Conservation (phyloP, 2,113 vertebrate species). For the Butorides virescens region DNA sequence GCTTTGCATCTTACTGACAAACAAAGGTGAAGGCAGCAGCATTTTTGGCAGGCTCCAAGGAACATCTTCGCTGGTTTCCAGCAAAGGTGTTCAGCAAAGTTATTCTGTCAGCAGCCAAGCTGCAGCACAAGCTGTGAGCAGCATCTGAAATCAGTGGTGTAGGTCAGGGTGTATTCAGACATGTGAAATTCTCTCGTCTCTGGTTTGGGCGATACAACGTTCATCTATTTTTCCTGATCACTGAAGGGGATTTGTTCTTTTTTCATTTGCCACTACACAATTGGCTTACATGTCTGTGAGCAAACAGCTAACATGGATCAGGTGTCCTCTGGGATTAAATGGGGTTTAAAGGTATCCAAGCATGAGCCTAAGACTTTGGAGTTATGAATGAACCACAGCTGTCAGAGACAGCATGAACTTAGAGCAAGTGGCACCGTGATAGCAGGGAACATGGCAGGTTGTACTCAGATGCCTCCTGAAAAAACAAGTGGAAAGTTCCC, state of each 20-base stretch:
- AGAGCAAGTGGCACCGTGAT: neutral
- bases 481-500: neutral
- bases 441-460: neutral
- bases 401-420: neutral
- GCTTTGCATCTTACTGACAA: neutral
- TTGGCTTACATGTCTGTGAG: neutral
- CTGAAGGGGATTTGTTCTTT: neutral
- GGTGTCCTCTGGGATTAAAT: neutral
- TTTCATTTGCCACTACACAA: neutral
- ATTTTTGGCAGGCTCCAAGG: neutral
- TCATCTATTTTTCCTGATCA: neutral
- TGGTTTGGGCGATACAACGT: neutral
- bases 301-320: neutral
- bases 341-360: neutral
- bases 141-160: neutral
- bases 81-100: neutral
- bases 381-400: neutral
- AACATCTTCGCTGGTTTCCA: neutral
- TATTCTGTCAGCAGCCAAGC: neutral
- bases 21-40: neutral
- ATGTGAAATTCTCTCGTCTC: neutral
- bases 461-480: neutral
- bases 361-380: neutral
- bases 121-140: neutral
- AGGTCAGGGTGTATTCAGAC: neutral